Conservation (phyloP, 2,888 invertebrate genomes). For the Zonitis immaculata region DNA sequence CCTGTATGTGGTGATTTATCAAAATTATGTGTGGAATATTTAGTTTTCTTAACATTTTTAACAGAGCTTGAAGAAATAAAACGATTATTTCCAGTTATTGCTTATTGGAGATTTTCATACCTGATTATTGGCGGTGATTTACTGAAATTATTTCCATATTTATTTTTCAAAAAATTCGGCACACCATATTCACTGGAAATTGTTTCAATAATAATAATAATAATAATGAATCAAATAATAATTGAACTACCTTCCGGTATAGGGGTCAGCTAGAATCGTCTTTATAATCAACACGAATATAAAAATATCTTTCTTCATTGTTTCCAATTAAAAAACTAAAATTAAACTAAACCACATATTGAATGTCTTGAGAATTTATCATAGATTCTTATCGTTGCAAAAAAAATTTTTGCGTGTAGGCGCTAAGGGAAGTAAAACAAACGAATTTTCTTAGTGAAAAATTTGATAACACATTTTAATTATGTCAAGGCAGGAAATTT, state of each 20-base stretch:
- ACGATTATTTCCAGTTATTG: neutral
- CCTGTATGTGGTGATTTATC: neutral
- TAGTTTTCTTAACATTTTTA: neutral
- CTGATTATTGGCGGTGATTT: neutral
- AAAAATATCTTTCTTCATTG: neutral
- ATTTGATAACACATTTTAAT: constrained; percentile 4
- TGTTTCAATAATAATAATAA: neutral
- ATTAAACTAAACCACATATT: neutral
- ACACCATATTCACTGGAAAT: neutral
- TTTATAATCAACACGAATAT: neutral
- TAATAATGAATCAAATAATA: neutral
- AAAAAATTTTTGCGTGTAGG: neutral
- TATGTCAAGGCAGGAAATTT: neutral
- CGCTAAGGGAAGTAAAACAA: neutral
- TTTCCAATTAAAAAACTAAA: neutral
- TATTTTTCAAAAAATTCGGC: neutral
- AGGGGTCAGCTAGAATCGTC: neutral
- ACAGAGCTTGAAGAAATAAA: neutral
- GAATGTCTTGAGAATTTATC: neutral
- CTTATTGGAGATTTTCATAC: neutral
- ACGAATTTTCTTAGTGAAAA: neutral
- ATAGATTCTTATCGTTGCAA: neutral
- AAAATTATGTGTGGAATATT: neutral
- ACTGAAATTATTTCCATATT: neutral
- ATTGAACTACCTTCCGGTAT: neutral